These are phyloP conservation scores for Apantesis nais DNA, from an alignment of 2,888 invertebrate genomes.

Conservation along the genomic window DNA sequence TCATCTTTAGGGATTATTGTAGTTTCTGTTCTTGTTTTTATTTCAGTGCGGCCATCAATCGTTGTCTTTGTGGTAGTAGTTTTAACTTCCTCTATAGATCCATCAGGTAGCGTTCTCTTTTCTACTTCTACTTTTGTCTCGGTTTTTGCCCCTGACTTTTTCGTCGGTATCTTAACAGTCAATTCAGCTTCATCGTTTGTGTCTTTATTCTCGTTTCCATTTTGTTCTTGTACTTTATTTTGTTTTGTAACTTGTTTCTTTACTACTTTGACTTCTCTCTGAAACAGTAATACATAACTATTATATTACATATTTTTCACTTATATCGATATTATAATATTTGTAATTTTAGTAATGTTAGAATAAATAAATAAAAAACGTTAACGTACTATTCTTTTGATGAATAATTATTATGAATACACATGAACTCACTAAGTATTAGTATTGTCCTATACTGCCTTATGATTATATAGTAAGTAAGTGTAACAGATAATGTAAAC, in stretches of 20 bases:
- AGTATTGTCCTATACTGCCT: constrained; percentile 60
- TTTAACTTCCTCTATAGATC: constrained; percentile 73
- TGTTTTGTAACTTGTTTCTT: constrained; percentile 69
- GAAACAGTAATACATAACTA: constrained; percentile 52
- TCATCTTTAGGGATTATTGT: constrained; percentile 72
- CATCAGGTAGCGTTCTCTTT: constrained; percentile 73
- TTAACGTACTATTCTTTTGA: constrained; percentile 31
- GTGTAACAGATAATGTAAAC: constrained; percentile 73
- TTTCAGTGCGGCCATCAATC: constrained; percentile 77
- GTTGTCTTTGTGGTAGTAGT: constrained; percentile 79
- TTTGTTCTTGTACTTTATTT: constrained; percentile 64
- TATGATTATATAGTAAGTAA: constrained; percentile 71
- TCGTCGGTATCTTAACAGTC: constrained; percentile 72
- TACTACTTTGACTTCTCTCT: constrained; percentile 73
- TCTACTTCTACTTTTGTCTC: constrained; percentile 78
- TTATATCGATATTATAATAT: background rate
- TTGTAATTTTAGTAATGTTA: constrained; percentile 1
- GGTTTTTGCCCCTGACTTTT: constrained; percentile 74
- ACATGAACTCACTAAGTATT: constrained; percentile 60
- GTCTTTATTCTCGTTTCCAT: constrained; percentile 72
- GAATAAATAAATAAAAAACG: constrained; percentile 24
- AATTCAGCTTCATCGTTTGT: constrained; percentile 66
- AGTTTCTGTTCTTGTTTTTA: constrained; percentile 76
- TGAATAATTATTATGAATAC: constrained; percentile 24
- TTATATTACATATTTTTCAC: constrained; percentile 6